These are phyloP conservation scores for Camarhynchus parvulus DNA, from an alignment of 2,113 vertebrate genomes.

Conservation along the genomic window DNA sequence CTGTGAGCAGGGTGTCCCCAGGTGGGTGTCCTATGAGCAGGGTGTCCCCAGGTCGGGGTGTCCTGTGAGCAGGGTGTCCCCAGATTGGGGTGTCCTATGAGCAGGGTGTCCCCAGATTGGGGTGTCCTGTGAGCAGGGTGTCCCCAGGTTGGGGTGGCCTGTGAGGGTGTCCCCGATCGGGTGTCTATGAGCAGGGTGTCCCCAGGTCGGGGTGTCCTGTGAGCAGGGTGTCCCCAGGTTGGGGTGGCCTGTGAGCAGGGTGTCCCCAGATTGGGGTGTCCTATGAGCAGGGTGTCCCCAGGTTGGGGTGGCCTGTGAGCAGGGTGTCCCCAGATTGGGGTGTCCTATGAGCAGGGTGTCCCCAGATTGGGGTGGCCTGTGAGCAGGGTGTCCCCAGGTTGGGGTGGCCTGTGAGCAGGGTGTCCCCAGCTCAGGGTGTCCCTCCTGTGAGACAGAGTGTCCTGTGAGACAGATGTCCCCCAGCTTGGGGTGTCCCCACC, in stretches of 20 bases:
- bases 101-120: no score
- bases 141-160: background rate
- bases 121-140: no score
- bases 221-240: no score
- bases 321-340: background rate
- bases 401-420: background rate
- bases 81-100: background rate
- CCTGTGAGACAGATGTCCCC: background rate
- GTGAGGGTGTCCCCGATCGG: no score
- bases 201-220: no score
- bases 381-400: no score
- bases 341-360: no score
- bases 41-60: no score
- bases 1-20: background rate
- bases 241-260: no score
- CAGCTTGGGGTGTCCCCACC: rapidly evolving
- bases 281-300: background rate
- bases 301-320: no score
- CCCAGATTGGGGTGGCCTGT: background rate
- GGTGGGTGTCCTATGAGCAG: background rate
- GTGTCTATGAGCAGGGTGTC: no score
- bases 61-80: background rate
- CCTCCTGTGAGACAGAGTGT: background rate
- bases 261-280: background rate
- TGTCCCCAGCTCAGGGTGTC: background rate